Conservation (phyloP, 2,113 vertebrate genomes). For the Rynchops niger region DNA sequence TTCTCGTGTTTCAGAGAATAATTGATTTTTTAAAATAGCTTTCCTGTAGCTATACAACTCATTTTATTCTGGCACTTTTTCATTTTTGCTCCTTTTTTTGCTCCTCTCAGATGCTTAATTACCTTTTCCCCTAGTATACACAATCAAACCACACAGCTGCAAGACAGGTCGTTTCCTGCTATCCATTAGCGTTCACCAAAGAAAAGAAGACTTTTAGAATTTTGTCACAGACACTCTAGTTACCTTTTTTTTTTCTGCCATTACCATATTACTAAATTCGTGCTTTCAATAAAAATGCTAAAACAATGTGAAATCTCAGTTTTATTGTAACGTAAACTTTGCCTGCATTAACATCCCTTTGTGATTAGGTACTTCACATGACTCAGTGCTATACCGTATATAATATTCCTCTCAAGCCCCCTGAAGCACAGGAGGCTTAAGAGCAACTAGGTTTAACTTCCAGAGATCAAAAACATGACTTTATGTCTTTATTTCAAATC, state of each 20-base stretch:
- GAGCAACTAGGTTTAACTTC: neutral
- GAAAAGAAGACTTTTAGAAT: neutral
- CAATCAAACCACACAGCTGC: conserved; percentile 32
- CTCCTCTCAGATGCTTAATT: conserved; percentile 58
- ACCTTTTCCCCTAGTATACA: neutral
- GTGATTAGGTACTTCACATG: too few species aligned
- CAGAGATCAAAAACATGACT: neutral
- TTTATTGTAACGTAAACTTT: neutral
- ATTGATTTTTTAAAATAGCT: conserved; percentile 61
- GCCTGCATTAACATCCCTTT: neutral
- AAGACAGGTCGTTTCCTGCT: neutral
- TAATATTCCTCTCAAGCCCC: neutral
- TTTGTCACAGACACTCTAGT: neutral
- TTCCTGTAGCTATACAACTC: conserved; percentile 54
- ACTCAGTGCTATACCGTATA: neutral
- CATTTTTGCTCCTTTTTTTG: neutral
- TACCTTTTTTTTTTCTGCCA: neutral
- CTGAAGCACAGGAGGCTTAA: neutral
- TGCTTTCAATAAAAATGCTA: neutral
- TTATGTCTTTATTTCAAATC: neutral
- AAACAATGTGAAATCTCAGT: neutral
- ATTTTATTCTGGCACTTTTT: conserved; percentile 33
- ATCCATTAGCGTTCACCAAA: neutral
- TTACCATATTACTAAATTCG: neutral
- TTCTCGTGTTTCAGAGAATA: conserved; percentile 63